A percentile compares a stretch with the other conserved stretches of the same genome.
Conservation (phyloP, 35 echinoderm and acorn worm genomes). For the Diadema setosum region DNA sequence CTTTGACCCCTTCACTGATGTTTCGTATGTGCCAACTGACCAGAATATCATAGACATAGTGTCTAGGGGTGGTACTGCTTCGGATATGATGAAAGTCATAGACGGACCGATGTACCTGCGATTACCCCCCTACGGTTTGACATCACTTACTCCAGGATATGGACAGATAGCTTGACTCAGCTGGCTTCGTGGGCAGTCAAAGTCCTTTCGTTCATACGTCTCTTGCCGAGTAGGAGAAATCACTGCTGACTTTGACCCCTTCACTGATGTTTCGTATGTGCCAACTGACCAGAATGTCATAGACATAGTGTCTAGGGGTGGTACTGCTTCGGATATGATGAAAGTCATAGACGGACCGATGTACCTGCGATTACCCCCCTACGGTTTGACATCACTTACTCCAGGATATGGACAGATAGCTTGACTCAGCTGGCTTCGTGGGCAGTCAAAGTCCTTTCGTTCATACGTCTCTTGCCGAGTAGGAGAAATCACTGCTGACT, state of each 20-base stretch:
- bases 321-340: slow-evolving; percentile 13
- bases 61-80: slow-evolving; percentile 64
- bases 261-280: slow-evolving; percentile 27
- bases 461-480: slow-evolving; percentile 61
- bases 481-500: slow-evolving; percentile 69
- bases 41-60: slow-evolving; percentile 76
- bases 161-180: slow-evolving; percentile 74
- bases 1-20: slow-evolving; percentile 52
- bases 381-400: slow-evolving; percentile 51
- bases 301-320: slow-evolving; percentile 76
- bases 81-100: slow-evolving; percentile 23
- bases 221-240: slow-evolving; percentile 61
- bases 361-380: slow-evolving; percentile 17
- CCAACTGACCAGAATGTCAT: slow-evolving; percentile 61
- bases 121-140: slow-evolving; percentile 28
- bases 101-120: slow-evolving; percentile 18
- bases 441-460: slow-evolving; percentile 55
- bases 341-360: slow-evolving; percentile 22
- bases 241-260: slow-evolving; percentile 58
- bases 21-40: slow-evolving; percentile 28
- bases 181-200: slow-evolving; percentile 54
- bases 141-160: slow-evolving; percentile 46
- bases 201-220: slow-evolving; percentile 65
- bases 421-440: slow-evolving; percentile 69
- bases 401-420: slow-evolving; percentile 63